A percentile compares a stretch with the other conserved stretches of the same genome.
Conservation (phyloP, 1,140 invertebrate genomes). For the Eriocheir sinensis region DNA sequence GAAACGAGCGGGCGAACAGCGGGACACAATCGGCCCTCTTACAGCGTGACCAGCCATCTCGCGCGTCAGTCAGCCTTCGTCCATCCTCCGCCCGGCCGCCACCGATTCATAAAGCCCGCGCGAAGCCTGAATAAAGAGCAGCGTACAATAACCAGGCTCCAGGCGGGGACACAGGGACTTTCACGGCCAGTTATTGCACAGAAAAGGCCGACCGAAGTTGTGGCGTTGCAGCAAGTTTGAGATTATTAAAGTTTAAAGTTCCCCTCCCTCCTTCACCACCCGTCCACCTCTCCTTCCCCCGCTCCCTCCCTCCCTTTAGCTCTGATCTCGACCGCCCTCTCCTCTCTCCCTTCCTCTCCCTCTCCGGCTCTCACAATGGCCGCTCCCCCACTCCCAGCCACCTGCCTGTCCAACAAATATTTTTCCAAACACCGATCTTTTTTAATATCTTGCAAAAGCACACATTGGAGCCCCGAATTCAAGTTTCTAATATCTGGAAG, state of each 20-base stretch:
- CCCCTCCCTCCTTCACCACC: neutral
- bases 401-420: conserved; percentile 74
- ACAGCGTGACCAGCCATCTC: neutral
- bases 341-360: conserved; percentile 41
- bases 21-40: neutral
- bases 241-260: conserved; percentile 31
- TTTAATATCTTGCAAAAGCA: conserved; percentile 78
- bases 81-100: neutral
- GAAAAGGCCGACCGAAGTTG: conserved; percentile 1
- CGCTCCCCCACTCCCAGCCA: conserved; percentile 24
- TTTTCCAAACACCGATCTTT: conserved; percentile 75
- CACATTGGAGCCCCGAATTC: conserved; percentile 69
- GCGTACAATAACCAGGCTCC: neutral
- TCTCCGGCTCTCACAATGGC: conserved; percentile 15
- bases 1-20: neutral
- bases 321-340: neutral
- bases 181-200: conserved; percentile 22
- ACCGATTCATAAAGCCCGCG: conserved; percentile 1
- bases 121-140: conserved; percentile 9
- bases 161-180: conserved; percentile 8
- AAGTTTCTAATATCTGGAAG: conserved; percentile 74
- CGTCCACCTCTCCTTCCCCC: neutral
- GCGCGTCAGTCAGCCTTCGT: neutral
- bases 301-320: neutral
- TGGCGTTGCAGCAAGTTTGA: conserved; percentile 44